Evolutionary conservation across 2,113 vertebrate genomes (phyloP), one percentile per base, ranked within the genome.

Genomic region (Manacus vitellinus): DNA sequence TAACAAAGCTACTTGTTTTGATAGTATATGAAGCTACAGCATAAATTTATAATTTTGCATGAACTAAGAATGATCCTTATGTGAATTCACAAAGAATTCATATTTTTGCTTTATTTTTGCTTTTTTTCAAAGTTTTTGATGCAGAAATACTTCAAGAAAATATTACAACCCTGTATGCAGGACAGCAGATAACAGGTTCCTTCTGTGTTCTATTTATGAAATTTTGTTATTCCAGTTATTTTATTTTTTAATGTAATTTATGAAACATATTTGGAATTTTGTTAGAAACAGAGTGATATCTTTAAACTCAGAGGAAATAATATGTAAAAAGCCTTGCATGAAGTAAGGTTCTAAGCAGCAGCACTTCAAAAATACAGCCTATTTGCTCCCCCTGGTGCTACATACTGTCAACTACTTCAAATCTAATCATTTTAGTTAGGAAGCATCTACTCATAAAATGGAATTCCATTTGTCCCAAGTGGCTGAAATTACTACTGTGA

Each of bases 371-470:
- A 91, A 65, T 7, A 85, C 3, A 83, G 89, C 11, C 27, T 66
- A 13, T 85, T 88, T 93, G 94, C 93, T 95, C 96, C 95, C 94
- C 78, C 96, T 97, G 75, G 85, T 95, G 96, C 59, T 82, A 88
- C 52, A 76, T 30, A 30, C 27, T 44, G 62, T 58, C 46, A 94
- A 93, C 75, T 96, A 80, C 93, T 73, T 90, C 27, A 46, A 83
- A 46, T 73, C 19, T 30, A 80, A 11, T 20, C 44, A 76, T 51
- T 22, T 1, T 5, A 61, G 8, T 86, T 63, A 59, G 31, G 17
- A 94, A 35, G 19, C 9, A 43, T 27, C 52, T 78, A 22, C 30
- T 58, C n/a, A 62, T 37, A 31, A 68, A 85, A 85, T 7, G 13
- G 47, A 70, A 89, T 56, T 85, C 16, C 8, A 27, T 39, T 83